These are phyloP conservation scores for Synergus japonicus DNA, from an alignment of 2,888 invertebrate genomes.

Conservation along the genomic window DNA sequence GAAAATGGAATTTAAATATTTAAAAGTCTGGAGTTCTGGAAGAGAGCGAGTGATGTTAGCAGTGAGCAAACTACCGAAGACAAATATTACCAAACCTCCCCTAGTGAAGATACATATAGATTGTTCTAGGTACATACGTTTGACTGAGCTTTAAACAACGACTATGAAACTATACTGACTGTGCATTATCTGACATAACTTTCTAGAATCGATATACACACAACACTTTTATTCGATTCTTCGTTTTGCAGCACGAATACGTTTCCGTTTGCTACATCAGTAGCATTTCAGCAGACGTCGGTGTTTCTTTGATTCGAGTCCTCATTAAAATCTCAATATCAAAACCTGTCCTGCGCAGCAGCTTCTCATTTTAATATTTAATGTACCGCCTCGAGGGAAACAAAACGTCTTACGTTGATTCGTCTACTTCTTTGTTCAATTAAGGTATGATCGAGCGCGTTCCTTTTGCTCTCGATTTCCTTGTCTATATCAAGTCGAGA, in stretches of 20 bases:
- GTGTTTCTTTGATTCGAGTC: constrained; percentile 39
- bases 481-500: constrained; percentile 29
- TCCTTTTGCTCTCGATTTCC: constrained; percentile 35
- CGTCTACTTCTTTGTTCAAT: constrained; percentile 38
- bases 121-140: constrained; percentile 51
- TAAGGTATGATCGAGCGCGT: constrained; percentile 39
- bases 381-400: constrained; percentile 40
- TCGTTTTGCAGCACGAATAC: not conserved
- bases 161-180: constrained; percentile 23
- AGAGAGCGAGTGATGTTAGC: constrained; percentile 57
- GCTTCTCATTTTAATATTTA: constrained; percentile 38
- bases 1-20: constrained; percentile 71
- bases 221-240: constrained; percentile 12
- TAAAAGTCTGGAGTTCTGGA: constrained; percentile 56
- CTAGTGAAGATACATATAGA: constrained; percentile 58
- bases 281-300: constrained; percentile 30
- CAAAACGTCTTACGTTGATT: constrained; percentile 38
- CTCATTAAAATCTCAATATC: constrained; percentile 40
- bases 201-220: constrained; percentile 9
- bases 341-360: constrained; percentile 38
- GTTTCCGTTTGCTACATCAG: not conserved
- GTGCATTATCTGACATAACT: constrained; percentile 23
- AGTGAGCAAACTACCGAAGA: constrained; percentile 64
- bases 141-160: constrained; percentile 34
- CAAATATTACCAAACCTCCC: constrained; percentile 64